These are phyloP conservation scores for Dascillus cervinus DNA, from an alignment of 2,888 invertebrate genomes.

Conservation along the genomic window DNA sequence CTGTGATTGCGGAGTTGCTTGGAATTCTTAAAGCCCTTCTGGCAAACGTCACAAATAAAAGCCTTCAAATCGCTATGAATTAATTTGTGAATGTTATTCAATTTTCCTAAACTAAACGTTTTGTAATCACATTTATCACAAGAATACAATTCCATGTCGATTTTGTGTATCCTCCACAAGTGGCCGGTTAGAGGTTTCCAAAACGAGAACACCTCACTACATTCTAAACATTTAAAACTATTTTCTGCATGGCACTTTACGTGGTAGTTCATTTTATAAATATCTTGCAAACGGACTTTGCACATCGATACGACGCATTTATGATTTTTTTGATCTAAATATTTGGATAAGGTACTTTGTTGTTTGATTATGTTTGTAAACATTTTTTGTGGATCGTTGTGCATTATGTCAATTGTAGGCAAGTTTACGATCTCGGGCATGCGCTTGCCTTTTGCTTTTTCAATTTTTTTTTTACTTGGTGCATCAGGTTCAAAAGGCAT, in stretches of 20 bases:
- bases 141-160: slow-evolving; percentile 72
- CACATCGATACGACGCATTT: slow-evolving; percentile 52
- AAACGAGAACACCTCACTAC: slow-evolving; percentile 47
- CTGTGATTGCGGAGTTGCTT: slow-evolving; percentile 75
- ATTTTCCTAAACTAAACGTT: slow-evolving; percentile 59
- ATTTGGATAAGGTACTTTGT: slow-evolving; percentile 20
- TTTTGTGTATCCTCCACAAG: slow-evolving; percentile 67
- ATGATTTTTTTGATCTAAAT: slow-evolving; percentile 22
- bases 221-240: slow-evolving; percentile 58
- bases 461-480: not conserved
- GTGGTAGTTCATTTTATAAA: slow-evolving; percentile 57
- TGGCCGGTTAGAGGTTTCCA: slow-evolving; percentile 70
- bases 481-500: not conserved
- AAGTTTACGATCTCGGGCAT: slow-evolving; percentile 8
- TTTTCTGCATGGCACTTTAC: slow-evolving; percentile 49
- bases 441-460: not conserved
- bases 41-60: slow-evolving; percentile 58
- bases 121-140: slow-evolving; percentile 71
- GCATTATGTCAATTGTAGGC: slow-evolving; percentile 14
- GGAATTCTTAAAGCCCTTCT: slow-evolving; percentile 70
- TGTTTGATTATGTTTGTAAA: slow-evolving; percentile 18
- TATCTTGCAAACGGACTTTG: slow-evolving; percentile 48
- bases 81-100: slow-evolving; percentile 66
- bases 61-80: slow-evolving; percentile 62
- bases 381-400: slow-evolving; percentile 14